Evolutionary conservation across 2,113 vertebrate genomes (phyloP), one percentile per base, ranked within the genome.

Genomic region (Callipepla californica): DNA sequence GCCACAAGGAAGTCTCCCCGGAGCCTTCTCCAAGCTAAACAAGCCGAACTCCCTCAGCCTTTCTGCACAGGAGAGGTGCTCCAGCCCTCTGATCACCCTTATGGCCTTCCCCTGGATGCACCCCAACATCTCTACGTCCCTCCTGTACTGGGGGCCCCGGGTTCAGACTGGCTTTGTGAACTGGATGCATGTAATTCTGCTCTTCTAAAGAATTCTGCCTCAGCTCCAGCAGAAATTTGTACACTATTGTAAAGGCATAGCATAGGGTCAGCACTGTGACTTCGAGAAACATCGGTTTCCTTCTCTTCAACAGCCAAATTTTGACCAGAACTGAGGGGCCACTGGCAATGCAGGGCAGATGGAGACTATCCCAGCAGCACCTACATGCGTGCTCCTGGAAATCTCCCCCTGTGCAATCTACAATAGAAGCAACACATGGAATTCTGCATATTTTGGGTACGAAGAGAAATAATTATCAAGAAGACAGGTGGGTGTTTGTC

Each of bases 391-490:
- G 1, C 26, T 47, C 48, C 53, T 51, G 21, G 59, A 58, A 68
- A 48, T 40, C 30, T 66, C 69, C 40, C 44, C 15, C 26, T 26
- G 34, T 34, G 32, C n/a, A 58, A 63, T 11, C 61, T 55, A 5
- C 30, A 80, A 80, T 8, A 78, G 45, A 23, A 62, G 21, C 34
- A 53, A 16, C 13, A 11, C 22, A 12, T 3, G 15, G 22, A 63
- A 26, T 47, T 47, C 17, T 1, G 5, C 2, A 2, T 22, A 32
- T 38, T 91, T 63, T 42, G 67, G 26, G 0, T 0, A 50, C 50
- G 25, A 68, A 53, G 36, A 70, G 11, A 57, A 85, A 70, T 58
- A 34, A 75, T 42, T 34, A 66, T 48, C 22, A 51, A 67, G 47
- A 21, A 63, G 63, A 42, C 1, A 1, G 5, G 5, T 14, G 63